Conservation (phyloP, 2,888 invertebrate genomes). For the Drosophila glabriapex region DNA sequence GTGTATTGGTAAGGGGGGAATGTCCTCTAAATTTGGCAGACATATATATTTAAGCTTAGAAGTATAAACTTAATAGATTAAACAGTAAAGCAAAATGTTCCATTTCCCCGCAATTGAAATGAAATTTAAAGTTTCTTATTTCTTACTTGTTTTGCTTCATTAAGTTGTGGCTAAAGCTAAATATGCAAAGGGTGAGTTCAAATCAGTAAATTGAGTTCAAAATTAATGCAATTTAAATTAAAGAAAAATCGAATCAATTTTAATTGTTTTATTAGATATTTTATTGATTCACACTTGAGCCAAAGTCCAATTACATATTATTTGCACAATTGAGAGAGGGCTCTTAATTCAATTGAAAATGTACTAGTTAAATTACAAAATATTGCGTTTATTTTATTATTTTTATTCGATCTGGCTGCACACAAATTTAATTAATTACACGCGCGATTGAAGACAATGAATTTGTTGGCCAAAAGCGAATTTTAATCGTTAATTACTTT, state of each 20-base stretch:
- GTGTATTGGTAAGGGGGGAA: neutral
- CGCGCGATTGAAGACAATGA: conserved; percentile 59
- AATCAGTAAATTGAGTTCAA: neutral
- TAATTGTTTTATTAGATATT: neutral
- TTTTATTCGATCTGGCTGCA: neutral
- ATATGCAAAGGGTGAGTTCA: neutral
- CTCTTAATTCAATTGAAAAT: conserved; percentile 9
- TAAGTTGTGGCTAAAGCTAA: neutral
- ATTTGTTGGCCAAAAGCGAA: conserved; percentile 32
- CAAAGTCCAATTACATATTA: conserved; percentile 3
- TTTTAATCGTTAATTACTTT: conserved; percentile 29
- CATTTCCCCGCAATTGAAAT: no score
- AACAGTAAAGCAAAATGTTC: neutral
- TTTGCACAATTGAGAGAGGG: conserved; percentile 11
- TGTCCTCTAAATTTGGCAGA: neutral
- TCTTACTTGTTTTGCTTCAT: neutral
- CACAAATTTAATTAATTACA: conserved; percentile 42
- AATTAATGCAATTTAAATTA: neutral
- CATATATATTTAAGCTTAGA: neutral
- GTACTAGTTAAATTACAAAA: neutral
- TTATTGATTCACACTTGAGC: neutral
- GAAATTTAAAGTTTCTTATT: neutral
- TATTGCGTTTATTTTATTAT: conserved; percentile 25
- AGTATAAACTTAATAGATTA: neutral
- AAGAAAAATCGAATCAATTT: neutral